A percentile compares a stretch with the other conserved stretches of the same genome.
phyloP scores from a whole-genome alignment of 2,113 vertebrate species.

The Epinephelus moara region DNA sequence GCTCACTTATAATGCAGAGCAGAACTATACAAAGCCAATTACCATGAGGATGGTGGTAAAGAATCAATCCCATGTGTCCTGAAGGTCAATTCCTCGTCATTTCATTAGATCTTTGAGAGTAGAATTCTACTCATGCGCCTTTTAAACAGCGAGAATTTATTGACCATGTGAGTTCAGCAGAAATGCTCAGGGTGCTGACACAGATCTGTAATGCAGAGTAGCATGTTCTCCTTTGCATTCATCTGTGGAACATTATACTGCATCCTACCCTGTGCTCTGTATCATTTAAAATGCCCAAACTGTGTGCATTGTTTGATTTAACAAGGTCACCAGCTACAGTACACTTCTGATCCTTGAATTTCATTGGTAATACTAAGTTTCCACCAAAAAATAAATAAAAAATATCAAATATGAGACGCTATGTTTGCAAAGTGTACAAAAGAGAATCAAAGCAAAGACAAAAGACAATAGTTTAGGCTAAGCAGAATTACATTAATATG shows the following conservation, averaged over 20 bases:
- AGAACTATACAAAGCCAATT: constrained; percentile 72
- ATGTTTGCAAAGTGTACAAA: not conserved
- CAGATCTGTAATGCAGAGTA: constrained; percentile 65
- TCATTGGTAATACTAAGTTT: not conserved
- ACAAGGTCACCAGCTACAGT: constrained; percentile 41
- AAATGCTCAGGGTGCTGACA: constrained; percentile 60
- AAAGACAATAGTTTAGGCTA: constrained; percentile 39
- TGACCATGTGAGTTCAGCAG: constrained; percentile 66
- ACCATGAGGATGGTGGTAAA: constrained; percentile 72
- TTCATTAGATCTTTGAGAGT: constrained; percentile 72
- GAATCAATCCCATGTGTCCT: constrained; percentile 75
- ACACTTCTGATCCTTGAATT: not conserved
- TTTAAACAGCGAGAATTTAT: constrained; percentile 65
- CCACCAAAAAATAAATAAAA: not conserved
- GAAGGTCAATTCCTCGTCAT: constrained; percentile 77
- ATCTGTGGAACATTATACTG: constrained; percentile 30
- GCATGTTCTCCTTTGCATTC: constrained; percentile 48
- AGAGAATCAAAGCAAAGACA: constrained; percentile 41
- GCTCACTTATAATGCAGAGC: constrained; percentile 76
- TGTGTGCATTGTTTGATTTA: constrained; percentile 31
- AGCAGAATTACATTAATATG: constrained; percentile 55
- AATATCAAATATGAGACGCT: not conserved
- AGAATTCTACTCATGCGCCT: constrained; percentile 66
- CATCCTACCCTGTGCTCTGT: constrained; percentile 34
- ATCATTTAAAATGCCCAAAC: constrained; percentile 28